Evolutionary conservation across 1,140 invertebrate genomes (phyloP).

Genomic region (Drosophila saltans): DNA sequence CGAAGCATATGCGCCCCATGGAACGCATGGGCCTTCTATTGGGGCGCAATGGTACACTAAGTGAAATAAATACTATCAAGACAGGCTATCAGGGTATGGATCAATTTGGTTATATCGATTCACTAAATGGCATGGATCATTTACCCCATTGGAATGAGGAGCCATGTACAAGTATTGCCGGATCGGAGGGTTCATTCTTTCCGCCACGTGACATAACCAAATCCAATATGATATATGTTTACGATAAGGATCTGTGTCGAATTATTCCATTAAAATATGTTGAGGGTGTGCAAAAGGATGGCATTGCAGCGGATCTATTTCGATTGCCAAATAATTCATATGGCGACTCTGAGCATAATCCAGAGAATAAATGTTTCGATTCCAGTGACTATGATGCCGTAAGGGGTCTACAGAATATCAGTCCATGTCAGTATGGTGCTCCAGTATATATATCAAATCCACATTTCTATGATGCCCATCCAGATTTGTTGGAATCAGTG

Average conservation of each 20-base stretch:
- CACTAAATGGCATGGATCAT: slow-evolving; percentile 89
- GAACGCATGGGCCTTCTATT: slow-evolving; percentile 90
- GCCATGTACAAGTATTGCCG: slow-evolving; percentile 91
- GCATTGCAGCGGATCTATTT: slow-evolving; percentile 88
- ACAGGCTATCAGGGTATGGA: slow-evolving; percentile 90
- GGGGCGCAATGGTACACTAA: slow-evolving; percentile 91
- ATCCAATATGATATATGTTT: slow-evolving; percentile 89
- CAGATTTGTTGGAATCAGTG: slow-evolving; percentile 87
- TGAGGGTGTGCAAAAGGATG: slow-evolving; percentile 87
- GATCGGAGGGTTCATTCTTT: slow-evolving; percentile 94
- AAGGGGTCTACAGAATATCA: slow-evolving; percentile 92
- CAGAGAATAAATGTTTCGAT: slow-evolving; percentile 93
- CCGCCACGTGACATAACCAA: slow-evolving; percentile 89
- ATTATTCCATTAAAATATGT: slow-evolving; percentile 89
- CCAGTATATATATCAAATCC: slow-evolving; percentile 94
- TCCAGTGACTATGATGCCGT: slow-evolving; percentile 88
- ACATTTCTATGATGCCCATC: slow-evolving; percentile 94
- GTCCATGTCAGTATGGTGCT: slow-evolving; percentile 93
- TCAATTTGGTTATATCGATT: slow-evolving; percentile 90
- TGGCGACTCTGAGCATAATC: slow-evolving; percentile 86
- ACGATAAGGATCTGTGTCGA: slow-evolving; percentile 94
- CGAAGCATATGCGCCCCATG: slow-evolving; percentile 89
- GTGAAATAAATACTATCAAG: slow-evolving; percentile 91
- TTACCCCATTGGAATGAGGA: slow-evolving; percentile 90
- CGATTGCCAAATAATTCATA: slow-evolving; percentile 89